Evolutionary conservation across 2,797 vertebrate genomes (phyloP), one percentile per base, ranked within the genome.

Genomic region (Arremon brunneinucha): DNA sequence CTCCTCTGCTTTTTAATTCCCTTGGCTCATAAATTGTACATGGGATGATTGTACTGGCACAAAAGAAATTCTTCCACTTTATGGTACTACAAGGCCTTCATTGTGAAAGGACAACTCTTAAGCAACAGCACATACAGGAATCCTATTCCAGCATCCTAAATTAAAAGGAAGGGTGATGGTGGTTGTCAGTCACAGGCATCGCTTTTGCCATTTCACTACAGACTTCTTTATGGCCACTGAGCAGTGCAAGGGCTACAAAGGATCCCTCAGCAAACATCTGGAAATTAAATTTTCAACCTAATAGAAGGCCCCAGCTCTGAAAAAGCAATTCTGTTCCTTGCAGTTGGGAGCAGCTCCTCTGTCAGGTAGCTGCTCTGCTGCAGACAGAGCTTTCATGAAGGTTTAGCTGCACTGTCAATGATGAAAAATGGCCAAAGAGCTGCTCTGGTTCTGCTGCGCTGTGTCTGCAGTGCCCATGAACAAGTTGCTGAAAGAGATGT

Each of bases 211-310:
- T 32, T 19, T 52, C 15, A 4, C 84, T 67, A 23, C 52, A 67
- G 78, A 50, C 28, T 92, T 32, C 77, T 94, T 94, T 78, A 90
- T 71, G 83, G 83, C 49, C 90, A 90, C 55, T 44, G 88, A 94
- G 63, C 52, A 87, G 63, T 24, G 32, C 35, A 89, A 95, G 52
- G 60, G 32, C 68, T 78, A 69, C 34, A 46, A 87, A 92, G 46
- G 37, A 85, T 72, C 79, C 63, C 56, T 87, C 9, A 2, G 80
- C 68, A 92, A 94, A 72, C 3, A 49, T 15, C 56, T 88, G 57
- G 68, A 96, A 95, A 97, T 90, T 90, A 85, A 91, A 90, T 93
- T 94, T 96, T 95, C 82, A 78, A 72, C 83, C 89, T 90, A 83
- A 94, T 56, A 74, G 75, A 88, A 93, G 86, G 63, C 52, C 62